Percentiles rank a stretch among this genome's conserved stretches.
These are phyloP conservation scores for Nephrotoma guestfalica DNA, from an alignment of 2,888 invertebrate species.

Conservation along the genomic window DNA sequence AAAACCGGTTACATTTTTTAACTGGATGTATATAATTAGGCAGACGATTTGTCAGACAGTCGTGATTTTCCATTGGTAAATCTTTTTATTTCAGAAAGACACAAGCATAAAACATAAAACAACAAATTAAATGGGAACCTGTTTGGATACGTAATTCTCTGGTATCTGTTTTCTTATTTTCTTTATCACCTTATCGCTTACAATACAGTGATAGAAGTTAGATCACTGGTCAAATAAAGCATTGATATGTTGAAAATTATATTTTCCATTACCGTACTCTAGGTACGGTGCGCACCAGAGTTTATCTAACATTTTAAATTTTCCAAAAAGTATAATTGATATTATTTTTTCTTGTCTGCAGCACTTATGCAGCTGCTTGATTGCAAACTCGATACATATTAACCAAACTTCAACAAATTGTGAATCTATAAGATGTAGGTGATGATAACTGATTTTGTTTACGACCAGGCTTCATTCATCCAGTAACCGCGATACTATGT, in stretches of 20 bases:
- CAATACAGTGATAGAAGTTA: neutral
- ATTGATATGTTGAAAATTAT: neutral
- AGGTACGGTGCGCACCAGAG: neutral
- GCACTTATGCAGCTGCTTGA: neutral
- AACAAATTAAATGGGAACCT: neutral
- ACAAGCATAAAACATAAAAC: neutral
- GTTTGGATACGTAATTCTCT: neutral
- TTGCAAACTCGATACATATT: neutral
- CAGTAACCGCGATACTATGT: neutral
- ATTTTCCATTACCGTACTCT: neutral
- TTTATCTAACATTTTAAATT: neutral
- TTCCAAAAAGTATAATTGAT: neutral
- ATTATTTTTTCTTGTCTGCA: neutral
- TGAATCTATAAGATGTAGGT: too few species aligned
- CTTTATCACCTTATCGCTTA: neutral
- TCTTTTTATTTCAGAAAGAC: neutral
- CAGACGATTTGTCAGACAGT: neutral
- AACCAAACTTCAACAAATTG: too few species aligned
- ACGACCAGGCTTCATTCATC: too few species aligned
- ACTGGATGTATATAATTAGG: neutral
- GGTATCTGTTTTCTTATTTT: neutral
- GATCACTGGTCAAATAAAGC: neutral
- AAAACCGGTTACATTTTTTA: neutral
- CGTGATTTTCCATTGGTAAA: neutral
- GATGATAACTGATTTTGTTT: too few species aligned